These are phyloP conservation scores for Psittacula cyanocephala DNA, from an alignment of 2,113 vertebrate species.

Conservation along the genomic window DNA sequence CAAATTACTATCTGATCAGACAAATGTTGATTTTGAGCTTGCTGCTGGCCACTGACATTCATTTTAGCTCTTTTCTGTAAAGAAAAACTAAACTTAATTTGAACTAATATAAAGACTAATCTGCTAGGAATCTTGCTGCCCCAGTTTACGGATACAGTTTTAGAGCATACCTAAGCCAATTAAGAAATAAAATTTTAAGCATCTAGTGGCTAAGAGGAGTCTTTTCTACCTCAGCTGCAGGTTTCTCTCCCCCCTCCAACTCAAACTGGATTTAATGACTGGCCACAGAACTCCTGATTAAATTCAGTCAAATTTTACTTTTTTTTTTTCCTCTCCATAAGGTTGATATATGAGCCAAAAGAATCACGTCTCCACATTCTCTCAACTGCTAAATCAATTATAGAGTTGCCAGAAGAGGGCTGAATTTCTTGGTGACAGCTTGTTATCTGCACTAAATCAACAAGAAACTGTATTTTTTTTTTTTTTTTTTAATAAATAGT, in stretches of 20 bases:
- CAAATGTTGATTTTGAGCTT: background rate
- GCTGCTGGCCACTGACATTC: background rate
- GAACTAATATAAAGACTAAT: background rate
- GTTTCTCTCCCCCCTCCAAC: background rate
- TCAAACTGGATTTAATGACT: background rate
- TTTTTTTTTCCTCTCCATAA: background rate
- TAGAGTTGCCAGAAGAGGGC: background rate
- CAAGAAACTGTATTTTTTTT: background rate
- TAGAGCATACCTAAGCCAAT: background rate
- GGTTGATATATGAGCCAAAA: background rate
- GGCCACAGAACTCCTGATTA: background rate
- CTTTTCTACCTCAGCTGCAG: background rate
- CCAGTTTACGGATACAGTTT: background rate
- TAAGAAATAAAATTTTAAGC: background rate
- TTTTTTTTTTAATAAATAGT: background rate
- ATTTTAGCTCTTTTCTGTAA: background rate
- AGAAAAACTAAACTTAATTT: background rate
- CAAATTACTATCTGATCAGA: background rate
- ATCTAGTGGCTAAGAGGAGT: background rate
- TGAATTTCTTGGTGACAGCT: background rate
- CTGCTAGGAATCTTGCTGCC: background rate
- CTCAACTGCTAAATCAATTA: background rate
- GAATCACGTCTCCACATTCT: background rate
- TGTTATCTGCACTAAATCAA: background rate
- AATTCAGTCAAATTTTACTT: background rate